phyloP scores from a whole-genome alignment of 2,113 vertebrate species.

The Nyctibius bracteatus region DNA sequence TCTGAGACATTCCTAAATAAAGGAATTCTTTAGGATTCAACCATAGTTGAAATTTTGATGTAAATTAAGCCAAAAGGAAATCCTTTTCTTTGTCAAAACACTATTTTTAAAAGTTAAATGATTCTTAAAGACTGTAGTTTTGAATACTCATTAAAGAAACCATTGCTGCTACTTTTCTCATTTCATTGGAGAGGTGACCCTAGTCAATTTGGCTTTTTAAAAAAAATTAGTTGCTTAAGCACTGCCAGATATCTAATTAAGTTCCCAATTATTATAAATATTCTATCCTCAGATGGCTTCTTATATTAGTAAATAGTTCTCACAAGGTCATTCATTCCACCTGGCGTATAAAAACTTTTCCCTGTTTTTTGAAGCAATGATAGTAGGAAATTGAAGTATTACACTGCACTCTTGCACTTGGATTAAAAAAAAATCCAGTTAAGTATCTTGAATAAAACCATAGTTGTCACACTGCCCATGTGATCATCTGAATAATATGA shows the following conservation, averaged over 20 bases:
- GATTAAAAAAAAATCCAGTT: neutral
- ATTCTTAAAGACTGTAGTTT: neutral
- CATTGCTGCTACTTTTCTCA: neutral
- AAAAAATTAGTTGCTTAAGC: slow-evolving; percentile 4
- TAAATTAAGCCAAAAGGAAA: neutral
- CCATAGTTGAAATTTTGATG: neutral
- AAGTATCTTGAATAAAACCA: neutral
- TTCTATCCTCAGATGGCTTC: slow-evolving; percentile 36
- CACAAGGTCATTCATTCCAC: slow-evolving; percentile 27
- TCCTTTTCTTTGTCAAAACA: neutral
- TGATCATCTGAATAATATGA: neutral
- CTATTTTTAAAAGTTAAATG: neutral
- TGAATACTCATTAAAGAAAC: neutral
- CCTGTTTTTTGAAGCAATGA: neutral
- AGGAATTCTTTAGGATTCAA: neutral
- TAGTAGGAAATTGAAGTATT: neutral
- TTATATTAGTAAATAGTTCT: slow-evolving; percentile 48
- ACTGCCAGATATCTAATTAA: slow-evolving; percentile 49
- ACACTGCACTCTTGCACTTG: neutral
- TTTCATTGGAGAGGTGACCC: slow-evolving; percentile 1
- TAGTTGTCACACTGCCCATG: neutral
- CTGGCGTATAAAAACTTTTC: neutral
- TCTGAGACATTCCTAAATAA: neutral
- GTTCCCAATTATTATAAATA: slow-evolving; percentile 44
- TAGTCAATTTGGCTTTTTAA: neutral